Evolutionary conservation across 2,888 invertebrate species (phyloP), one percentile per base, ranked within the genome.

Genomic region (Bunonema sp.): DNA sequence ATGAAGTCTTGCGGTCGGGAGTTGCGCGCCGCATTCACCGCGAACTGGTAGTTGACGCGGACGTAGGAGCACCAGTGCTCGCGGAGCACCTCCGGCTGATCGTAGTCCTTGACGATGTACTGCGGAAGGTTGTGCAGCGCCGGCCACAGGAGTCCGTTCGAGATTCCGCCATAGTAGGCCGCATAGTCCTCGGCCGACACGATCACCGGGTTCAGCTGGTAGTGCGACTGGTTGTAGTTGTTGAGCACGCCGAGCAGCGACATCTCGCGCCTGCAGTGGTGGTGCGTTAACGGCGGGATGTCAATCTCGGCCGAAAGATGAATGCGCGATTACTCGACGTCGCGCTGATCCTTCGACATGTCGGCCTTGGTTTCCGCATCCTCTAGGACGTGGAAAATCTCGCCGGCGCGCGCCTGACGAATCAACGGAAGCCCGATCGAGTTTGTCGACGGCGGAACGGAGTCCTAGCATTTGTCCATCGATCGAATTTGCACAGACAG

Each of bases 51-150:
- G 44, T 61, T 61, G 21, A 61, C 61, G 5, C 61, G 38, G 7
- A 61, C 58, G 34, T 61, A 61, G 2, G 59, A 44, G 31, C 51
- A 52, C 61, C 61, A 61, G 38, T 61, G 58, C 28, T 55, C 54
- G 18, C 52, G 45, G 8, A 60, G 46, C 5, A 52, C 41, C 45
- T 47, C 45, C 12, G 37, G 39, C 41, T 57, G 53, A 34, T 54
- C 52, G 36, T 60, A 61, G 23, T 57, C 56, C 8, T 50, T 34
- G n/a, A 56, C 54, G 31, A 61, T 59, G 42, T 59, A 57, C 32
- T 60, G 50, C 7, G 53, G 49, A 21, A 61, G 39, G 36, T 60
- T 57, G 41, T 61, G 61, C 29, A 61, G 49, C 5, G 61, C 61
- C 7, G 61, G 61, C 61, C 61, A 61, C 23, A 61, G 44, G 12